Conservation (phyloP, 2,113 vertebrate genomes). For the Boulengeromyrus knoepffleri region DNA sequence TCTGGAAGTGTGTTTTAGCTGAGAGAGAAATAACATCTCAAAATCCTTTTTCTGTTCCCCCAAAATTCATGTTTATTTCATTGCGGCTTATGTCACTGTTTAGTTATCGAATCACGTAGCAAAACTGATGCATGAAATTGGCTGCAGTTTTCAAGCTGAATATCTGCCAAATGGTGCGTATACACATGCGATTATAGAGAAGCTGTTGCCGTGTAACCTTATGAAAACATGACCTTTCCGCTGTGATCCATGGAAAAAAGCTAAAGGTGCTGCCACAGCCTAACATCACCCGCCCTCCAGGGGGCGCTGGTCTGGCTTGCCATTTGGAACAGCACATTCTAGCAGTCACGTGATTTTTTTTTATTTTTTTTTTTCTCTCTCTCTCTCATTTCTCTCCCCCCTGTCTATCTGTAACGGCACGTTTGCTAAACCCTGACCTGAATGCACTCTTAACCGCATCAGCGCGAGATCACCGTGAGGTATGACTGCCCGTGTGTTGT, state of each 20-base stretch:
- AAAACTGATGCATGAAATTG: not conserved
- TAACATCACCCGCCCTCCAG: not conserved
- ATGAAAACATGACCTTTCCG: not conserved
- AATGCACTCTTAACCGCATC: conserved; percentile 59
- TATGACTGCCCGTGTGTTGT: conserved; percentile 44
- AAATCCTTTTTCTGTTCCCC: not conserved
- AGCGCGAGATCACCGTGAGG: conserved; percentile 86
- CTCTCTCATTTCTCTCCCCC: conserved; percentile 32
- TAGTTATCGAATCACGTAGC: not conserved
- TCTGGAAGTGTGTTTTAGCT: not conserved
- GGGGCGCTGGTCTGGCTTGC: not conserved
- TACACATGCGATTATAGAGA: not conserved
- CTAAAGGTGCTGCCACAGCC: not conserved
- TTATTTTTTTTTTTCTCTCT: not conserved
- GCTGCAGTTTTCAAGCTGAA: not conserved
- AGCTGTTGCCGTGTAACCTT: not conserved
- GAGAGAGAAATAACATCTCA: not conserved
- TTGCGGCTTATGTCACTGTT: not conserved
- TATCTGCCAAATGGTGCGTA: not conserved
- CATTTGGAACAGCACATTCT: conserved; percentile 14
- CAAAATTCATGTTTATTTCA: not conserved
- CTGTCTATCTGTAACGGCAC: conserved; percentile 16
- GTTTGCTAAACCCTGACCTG: conserved; percentile 44
- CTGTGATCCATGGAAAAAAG: conserved; percentile 20
- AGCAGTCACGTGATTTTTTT: conserved; percentile 6